Conservation (phyloP, 2,888 invertebrate genomes). For the Polyommatus icarus region DNA sequence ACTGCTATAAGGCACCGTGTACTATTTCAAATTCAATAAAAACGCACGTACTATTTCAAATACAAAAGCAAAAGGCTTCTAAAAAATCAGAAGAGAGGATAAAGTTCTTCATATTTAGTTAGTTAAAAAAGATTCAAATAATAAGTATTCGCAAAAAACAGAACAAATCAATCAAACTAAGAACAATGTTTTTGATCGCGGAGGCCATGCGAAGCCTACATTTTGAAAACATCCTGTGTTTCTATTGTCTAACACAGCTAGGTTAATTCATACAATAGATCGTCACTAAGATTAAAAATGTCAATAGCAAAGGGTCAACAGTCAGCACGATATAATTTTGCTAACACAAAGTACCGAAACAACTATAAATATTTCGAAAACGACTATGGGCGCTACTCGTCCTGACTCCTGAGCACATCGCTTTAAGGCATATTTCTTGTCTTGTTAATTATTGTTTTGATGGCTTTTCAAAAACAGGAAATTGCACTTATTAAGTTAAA, state of each 20-base stretch:
- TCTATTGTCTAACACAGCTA: neutral
- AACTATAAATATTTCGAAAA: neutral
- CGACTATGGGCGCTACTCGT: neutral
- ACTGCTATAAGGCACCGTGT: too few relatives aligned
- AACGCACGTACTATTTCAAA: too few relatives aligned
- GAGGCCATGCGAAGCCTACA: neutral
- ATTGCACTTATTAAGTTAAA: neutral
- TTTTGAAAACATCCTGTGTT: neutral
- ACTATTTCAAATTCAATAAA: too few relatives aligned
- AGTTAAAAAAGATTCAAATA: too few relatives aligned
- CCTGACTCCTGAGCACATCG: neutral
- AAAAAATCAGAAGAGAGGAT: too few relatives aligned
- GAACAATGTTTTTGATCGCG: neutral
- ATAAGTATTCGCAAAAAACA: neutral
- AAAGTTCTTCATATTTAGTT: too few relatives aligned
- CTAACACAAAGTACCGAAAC: neutral
- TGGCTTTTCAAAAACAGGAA: neutral
- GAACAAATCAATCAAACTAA: neutral
- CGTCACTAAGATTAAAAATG: constrained; percentile 1
- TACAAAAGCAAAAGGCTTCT: too few relatives aligned
- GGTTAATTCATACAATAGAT: neutral
- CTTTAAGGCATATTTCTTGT: neutral
- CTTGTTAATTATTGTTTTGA: neutral
- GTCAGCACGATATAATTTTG: neutral
- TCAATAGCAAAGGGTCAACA: neutral